Base-by-base conservation (phyloP, 2,113 vertebrate species). In the Corapipo altera region DNA sequence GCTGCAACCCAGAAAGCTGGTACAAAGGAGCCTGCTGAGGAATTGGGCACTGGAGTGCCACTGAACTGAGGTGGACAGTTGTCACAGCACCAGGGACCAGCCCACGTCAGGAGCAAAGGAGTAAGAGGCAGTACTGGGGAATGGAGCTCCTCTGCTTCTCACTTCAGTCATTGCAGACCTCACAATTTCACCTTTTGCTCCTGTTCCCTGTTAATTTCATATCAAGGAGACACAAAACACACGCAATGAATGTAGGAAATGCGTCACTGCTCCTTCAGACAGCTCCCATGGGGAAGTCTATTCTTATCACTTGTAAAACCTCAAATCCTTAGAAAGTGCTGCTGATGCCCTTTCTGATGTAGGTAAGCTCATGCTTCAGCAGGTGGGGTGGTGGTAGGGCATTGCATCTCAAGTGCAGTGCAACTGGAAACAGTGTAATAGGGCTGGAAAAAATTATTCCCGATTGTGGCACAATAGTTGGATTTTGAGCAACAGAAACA, bases 51-150 rank as follows among this genome's bases (percentile, higher is more conserved):
- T n/a, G 52, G 46, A 39, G 27, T 27, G 8, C 35, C 5, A 7
- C 41, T 5, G 4, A 54, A 59, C 27, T 4, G 8, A 67, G 12
- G 23, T 39, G 66, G 16, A 66, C 80, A 12, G 32, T 12, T 74
- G 43, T n/a, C 43, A 32, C 52, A 65, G 65, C 33, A 11, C 32
- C 0, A 0, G 22, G 13, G 39, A 9, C 18, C 59, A 73, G 22
- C 55, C 33, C 28, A 16, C 35, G 51, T 41, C 4, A 4, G 55
- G n/a, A 89, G 15, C 2, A 5, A 32, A 71, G 55, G 15, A 57
- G 39, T 43, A n/a, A 55, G 59, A 52, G 18, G 27, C 46, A 55
- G 8, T 55, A 54, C 43, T 18, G 30, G 52, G 55, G 23, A 85
- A 41, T 0, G 2, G 18, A 67, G 61, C 18, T 78, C 69, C 43